phyloP scores from a whole-genome alignment of 1,140 invertebrate species.

The Heterodera schachtii region DNA sequence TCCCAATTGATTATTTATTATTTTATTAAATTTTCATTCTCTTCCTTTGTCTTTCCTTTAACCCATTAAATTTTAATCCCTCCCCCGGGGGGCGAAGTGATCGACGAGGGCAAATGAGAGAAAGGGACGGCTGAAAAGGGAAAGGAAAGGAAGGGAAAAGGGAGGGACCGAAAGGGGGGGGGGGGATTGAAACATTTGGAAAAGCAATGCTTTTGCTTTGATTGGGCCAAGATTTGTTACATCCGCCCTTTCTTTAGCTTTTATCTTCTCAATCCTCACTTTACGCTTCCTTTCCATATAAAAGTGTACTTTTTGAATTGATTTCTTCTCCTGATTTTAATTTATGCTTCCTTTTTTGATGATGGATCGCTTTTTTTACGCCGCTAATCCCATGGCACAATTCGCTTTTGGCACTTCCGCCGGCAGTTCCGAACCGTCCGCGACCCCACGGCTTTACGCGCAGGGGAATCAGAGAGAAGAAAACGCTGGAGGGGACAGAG shows the following conservation, averaged over 20 bases:
- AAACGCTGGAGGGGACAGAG: neutral
- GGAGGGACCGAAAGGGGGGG: neutral
- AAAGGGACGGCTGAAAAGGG: neutral
- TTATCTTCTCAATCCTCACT: too few relatives aligned
- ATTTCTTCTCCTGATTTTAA: neutral
- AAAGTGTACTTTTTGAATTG: too few relatives aligned
- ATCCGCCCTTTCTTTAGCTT: too few relatives aligned
- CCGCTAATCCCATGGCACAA: neutral
- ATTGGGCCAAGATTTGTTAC: too few relatives aligned
- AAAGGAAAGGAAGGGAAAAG: too few relatives aligned
- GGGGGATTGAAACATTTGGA: neutral
- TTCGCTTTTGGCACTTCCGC: neutral
- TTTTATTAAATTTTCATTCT: constrained; percentile 21
- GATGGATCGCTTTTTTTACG: constrained; percentile 14
- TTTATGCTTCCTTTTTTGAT: neutral
- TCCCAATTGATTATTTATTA: constrained; percentile 19
- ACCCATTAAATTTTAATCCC: constrained; percentile 17
- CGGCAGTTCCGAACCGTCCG: neutral
- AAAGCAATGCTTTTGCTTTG: too few relatives aligned
- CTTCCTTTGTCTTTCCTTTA: neutral
- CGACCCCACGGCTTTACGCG: neutral
- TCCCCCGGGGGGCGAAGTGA: neutral
- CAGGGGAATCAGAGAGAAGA: neutral
- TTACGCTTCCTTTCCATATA: too few relatives aligned
- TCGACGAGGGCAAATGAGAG: neutral